These are phyloP conservation scores for Galerucella nymphaeae DNA, from an alignment of 2,888 invertebrate species.

Conservation along the genomic window DNA sequence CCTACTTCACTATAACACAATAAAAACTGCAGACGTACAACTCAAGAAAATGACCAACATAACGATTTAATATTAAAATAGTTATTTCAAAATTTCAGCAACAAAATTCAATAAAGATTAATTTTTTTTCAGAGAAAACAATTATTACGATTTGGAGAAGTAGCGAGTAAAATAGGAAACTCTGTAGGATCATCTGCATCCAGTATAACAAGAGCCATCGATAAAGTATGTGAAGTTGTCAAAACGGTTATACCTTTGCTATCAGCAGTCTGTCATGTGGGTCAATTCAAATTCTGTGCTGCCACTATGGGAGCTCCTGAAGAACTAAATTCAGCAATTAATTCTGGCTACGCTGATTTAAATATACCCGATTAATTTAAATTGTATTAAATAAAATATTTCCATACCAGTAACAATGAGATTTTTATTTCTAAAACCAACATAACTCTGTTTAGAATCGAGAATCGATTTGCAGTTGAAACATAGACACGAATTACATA, in stretches of 20 bases:
- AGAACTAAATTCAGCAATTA: slow-evolving; percentile 53
- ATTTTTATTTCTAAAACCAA: background rate
- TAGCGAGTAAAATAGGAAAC: slow-evolving; percentile 59
- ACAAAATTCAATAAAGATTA: too few relatives aligned
- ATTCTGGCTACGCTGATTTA: slow-evolving; percentile 51
- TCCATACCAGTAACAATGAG: too few relatives aligned
- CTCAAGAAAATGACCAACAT: too few relatives aligned
- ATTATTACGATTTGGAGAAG: slow-evolving; percentile 58
- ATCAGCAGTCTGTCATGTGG: slow-evolving; percentile 62
- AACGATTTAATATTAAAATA: too few relatives aligned
- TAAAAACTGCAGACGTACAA: too few relatives aligned
- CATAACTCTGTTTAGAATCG: background rate
- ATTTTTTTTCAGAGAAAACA: slow-evolving; percentile 56
- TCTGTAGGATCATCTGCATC: slow-evolving; percentile 59
- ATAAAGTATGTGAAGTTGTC: slow-evolving; percentile 61
- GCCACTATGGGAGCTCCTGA: slow-evolving; percentile 57
- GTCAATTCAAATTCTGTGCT: slow-evolving; percentile 62
- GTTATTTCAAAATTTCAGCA: too few relatives aligned
- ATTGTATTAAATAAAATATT: background rate
- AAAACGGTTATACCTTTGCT: slow-evolving; percentile 62
- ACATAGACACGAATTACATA: slow-evolving; percentile 44
- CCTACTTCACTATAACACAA: too few relatives aligned
- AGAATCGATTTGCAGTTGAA: slow-evolving; percentile 17
- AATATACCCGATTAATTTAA: slow-evolving; percentile 20
- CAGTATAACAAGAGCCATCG: slow-evolving; percentile 58